Evolutionary conservation across 2,888 invertebrate genomes (phyloP).

Genomic region (Drymonia ruficornis): DNA sequence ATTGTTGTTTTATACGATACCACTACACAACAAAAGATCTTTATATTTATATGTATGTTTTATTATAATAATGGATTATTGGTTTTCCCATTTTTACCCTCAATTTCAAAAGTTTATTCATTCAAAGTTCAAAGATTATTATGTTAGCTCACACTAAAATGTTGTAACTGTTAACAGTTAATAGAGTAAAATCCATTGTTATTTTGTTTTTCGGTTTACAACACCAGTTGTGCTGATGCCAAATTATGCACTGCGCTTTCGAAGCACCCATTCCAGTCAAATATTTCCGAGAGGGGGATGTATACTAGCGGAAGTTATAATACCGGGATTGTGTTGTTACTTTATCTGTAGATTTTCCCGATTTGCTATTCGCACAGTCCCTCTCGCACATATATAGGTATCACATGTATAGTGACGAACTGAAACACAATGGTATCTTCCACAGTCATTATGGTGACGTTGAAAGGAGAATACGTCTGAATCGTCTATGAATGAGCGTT

Average conservation of each 20-base stretch:
- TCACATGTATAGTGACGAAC: constrained; percentile 8
- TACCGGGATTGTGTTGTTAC: not conserved
- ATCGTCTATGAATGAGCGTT: constrained; percentile 71
- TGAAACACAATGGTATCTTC: constrained; percentile 21
- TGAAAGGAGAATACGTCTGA: constrained; percentile 51
- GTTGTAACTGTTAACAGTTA: not conserved
- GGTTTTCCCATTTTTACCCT: too few species aligned
- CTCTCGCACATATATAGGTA: constrained; percentile 11
- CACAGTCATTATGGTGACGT: constrained; percentile 42
- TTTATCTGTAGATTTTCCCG: constrained; percentile 5
- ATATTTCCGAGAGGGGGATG: constrained; percentile 1
- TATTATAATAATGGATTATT: too few species aligned
- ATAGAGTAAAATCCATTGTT: not conserved
- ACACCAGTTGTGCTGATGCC: constrained; percentile 10
- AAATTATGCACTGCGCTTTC: constrained; percentile 18
- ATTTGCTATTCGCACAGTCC: constrained; percentile 13
- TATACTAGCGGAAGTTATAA: constrained; percentile 3
- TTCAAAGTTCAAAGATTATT: too few species aligned
- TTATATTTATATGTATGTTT: too few species aligned
- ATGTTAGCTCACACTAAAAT: too few species aligned
- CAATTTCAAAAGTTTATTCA: too few species aligned
- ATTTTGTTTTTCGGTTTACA: too few species aligned
- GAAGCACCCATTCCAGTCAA: not conserved
- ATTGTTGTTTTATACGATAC: constrained; percentile 27
- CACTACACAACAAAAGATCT: not conserved